Evolutionary conservation across 1,140 invertebrate species (phyloP).

Genomic region (Drosophila elegans): DNA sequence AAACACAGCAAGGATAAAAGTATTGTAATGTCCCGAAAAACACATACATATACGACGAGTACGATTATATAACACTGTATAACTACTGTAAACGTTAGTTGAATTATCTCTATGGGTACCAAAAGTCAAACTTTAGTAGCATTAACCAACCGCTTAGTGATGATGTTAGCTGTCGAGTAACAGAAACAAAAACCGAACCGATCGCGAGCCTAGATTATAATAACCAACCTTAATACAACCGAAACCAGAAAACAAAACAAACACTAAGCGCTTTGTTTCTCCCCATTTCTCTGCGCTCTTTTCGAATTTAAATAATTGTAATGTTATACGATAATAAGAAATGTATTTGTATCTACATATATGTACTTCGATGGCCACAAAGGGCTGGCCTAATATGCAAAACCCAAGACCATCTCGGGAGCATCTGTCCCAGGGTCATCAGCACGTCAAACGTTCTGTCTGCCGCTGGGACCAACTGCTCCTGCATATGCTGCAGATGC

Average conservation of each 20-base stretch:
- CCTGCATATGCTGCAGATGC: conserved; percentile 30
- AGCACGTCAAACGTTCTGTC: conserved; percentile 66
- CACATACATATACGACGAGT: conserved; percentile 12
- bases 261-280: conserved; percentile 74
- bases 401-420: conserved; percentile 19
- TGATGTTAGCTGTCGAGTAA: conserved; percentile 52
- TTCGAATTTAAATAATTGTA: conserved; percentile 82
- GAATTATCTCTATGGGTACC: conserved; percentile 73
- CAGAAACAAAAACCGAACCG: conserved; percentile 23
- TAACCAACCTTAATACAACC: conserved; percentile 14
- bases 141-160: conserved; percentile 57
- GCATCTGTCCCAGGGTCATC: conserved; percentile 9
- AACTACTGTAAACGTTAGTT: conserved; percentile 49
- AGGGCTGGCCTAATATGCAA: conserved; percentile 40
- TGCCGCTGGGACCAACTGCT: conserved; percentile 25
- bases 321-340: conserved; percentile 61
- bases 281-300: conserved; percentile 63
- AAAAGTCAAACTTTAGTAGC: conserved; percentile 68
- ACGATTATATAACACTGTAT: conserved; percentile 33
- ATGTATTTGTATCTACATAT: conserved; percentile 36
- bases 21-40: conserved; percentile 63
- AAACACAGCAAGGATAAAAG: conserved; percentile 42
- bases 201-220: conserved; percentile 31
- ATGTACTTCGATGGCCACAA: conserved; percentile 29
- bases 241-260: conserved; percentile 30